Evolutionary conservation across 35 echinoderm and acorn worm species (phyloP).

Genomic region (Heliocidaris erythrogramma): DNA sequence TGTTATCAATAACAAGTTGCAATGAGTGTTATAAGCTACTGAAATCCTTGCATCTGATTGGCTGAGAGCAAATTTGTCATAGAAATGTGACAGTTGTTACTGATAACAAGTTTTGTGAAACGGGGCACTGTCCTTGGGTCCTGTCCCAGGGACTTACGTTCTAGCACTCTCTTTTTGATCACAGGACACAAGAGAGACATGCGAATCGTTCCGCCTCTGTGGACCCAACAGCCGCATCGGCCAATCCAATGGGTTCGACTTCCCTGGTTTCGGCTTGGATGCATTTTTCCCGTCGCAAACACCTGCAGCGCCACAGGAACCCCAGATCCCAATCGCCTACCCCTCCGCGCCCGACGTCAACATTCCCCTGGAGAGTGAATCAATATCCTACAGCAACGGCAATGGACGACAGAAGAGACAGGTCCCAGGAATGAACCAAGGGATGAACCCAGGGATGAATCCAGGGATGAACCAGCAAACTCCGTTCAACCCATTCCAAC

Average conservation of each 20-base stretch:
- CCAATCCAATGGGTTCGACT: not conserved
- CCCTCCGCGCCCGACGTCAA: not conserved
- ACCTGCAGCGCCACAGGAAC: not conserved
- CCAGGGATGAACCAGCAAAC: not conserved
- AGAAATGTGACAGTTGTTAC: too few species aligned
- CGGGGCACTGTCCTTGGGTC: too few species aligned
- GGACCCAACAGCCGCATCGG: not conserved
- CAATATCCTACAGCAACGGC: not conserved
- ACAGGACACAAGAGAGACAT: not conserved
- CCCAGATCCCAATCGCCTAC: not conserved
- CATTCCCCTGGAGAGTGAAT: not conserved
- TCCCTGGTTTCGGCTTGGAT: not conserved
- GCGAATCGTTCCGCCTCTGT: not conserved
- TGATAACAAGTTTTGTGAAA: too few species aligned
- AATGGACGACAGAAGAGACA: not conserved
- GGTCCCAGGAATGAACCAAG: not conserved
- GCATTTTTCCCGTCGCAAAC: not conserved
- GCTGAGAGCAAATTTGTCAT: too few species aligned
- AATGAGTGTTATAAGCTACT: too few species aligned
- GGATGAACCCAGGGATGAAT: too few species aligned
- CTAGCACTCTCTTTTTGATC: not conserved
- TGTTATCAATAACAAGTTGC: too few species aligned
- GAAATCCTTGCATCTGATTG: too few species aligned
- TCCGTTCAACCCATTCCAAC: not conserved
- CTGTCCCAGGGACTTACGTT: too few species aligned